These are phyloP conservation scores for Poeciliopsis retropinna DNA, from an alignment of 2,113 vertebrate genomes.

Conservation along the genomic window DNA sequence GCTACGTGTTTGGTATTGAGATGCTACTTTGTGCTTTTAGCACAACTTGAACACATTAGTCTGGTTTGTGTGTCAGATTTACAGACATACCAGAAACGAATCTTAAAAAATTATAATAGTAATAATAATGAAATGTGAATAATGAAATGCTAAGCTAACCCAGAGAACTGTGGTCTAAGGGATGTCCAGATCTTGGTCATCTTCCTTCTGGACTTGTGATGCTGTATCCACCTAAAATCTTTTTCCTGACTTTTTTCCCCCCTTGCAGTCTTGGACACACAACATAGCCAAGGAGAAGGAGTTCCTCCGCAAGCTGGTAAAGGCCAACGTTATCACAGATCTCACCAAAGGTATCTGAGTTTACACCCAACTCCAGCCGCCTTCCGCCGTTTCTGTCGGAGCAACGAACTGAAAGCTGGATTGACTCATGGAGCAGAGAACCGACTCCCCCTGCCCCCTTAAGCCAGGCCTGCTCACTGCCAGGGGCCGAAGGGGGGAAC, in stretches of 20 bases:
- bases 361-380: constrained; percentile 35
- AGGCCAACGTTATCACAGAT: constrained; percentile 92
- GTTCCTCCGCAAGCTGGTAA: constrained; percentile 95
- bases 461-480: constrained; percentile 46
- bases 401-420: constrained; percentile 44
- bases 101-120: too few relatives aligned
- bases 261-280: constrained; percentile 95
- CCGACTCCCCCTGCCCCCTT: background rate
- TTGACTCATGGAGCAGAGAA: constrained; percentile 1
- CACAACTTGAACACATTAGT: too few relatives aligned
- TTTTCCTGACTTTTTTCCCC: constrained; percentile 26
- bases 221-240: background rate
- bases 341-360: constrained; percentile 94
- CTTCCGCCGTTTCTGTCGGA: constrained; percentile 49
- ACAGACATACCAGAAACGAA: too few relatives aligned
- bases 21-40: too few relatives aligned
- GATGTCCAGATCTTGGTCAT: too few relatives aligned
- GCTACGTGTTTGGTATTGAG: too few relatives aligned
- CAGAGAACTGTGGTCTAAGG: too few relatives aligned
- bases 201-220: background rate
- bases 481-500: constrained; percentile 12
- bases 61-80: too few relatives aligned
- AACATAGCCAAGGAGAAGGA: constrained; percentile 97
- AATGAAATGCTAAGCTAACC: too few relatives aligned
- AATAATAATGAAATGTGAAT: too few relatives aligned